Evolutionary conservation across 2,797 vertebrate species (phyloP).

Genomic region (Falco novaeseelandiae): DNA sequence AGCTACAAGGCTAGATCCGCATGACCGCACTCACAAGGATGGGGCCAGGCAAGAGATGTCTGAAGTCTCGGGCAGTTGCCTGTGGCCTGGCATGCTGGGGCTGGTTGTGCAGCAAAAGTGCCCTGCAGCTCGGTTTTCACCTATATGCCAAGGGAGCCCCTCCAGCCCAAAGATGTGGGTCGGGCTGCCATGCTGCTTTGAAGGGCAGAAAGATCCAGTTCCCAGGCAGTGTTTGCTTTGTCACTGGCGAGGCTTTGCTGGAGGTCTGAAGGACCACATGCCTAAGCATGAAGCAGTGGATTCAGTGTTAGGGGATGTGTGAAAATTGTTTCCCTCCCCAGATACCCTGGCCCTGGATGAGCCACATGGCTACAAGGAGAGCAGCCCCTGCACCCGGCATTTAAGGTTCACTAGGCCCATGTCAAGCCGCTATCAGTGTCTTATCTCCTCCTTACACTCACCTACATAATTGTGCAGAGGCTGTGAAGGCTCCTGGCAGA

Average conservation of each 20-base stretch:
- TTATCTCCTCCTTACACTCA: background rate
- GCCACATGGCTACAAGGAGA: background rate
- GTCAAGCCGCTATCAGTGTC: background rate
- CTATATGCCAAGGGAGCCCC: background rate
- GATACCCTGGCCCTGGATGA: background rate
- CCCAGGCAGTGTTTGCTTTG: accelerated
- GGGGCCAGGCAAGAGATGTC: accelerated
- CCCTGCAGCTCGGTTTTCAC: background rate
- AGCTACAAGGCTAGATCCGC: background rate
- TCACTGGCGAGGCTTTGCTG: background rate
- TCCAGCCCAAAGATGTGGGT: background rate
- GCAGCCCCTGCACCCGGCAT: background rate
- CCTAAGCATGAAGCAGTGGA: background rate
- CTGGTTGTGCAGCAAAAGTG: background rate
- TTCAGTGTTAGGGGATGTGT: background rate
- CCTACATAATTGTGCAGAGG: background rate
- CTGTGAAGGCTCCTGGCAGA: background rate
- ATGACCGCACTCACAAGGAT: background rate
- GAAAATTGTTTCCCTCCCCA: background rate
- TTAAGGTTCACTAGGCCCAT: background rate
- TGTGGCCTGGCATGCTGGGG: background rate
- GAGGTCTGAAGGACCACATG: background rate
- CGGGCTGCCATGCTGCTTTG: background rate
- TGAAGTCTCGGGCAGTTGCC: background rate
- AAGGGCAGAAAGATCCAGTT: background rate